Conservation (phyloP, 35 echinoderm and acorn worm species). For the Anneissia japonica region DNA sequence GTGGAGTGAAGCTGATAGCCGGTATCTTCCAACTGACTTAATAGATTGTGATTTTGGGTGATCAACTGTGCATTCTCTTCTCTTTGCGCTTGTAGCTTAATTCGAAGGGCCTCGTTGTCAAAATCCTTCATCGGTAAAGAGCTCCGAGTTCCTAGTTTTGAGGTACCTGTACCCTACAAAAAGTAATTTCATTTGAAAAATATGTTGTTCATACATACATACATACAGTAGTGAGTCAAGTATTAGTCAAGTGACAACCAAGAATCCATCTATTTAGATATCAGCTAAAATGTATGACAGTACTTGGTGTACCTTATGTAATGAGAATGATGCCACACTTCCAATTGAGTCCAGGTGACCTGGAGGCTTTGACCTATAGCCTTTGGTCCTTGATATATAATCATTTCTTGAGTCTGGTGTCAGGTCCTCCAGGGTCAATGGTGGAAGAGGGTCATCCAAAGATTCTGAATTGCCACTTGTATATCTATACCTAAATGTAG, state of each 20-base stretch:
- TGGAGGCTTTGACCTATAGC: not conserved
- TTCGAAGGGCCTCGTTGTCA: constrained; percentile 39
- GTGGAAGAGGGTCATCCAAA: constrained; percentile 30
- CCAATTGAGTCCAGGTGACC: not conserved
- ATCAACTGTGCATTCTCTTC: constrained; percentile 66
- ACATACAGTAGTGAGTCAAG: too few relatives aligned
- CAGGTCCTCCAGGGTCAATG: constrained; percentile 54
- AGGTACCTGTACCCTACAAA: not conserved
- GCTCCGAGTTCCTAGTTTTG: not conserved
- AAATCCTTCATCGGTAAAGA: not conserved
- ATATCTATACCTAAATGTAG: not conserved
- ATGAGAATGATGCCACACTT: not conserved
- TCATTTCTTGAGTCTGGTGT: constrained; percentile 26
- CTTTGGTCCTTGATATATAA: not conserved
- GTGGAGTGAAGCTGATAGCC: constrained; percentile 46
- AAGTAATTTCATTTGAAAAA: too few relatives aligned
- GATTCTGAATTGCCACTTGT: not conserved
- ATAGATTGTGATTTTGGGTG: constrained; percentile 59
- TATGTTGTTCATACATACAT: too few relatives aligned
- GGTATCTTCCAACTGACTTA: constrained; percentile 60
- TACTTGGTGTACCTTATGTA: not conserved
- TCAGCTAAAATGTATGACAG: too few relatives aligned
- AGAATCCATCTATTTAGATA: too few relatives aligned
- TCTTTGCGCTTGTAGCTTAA: constrained; percentile 66
- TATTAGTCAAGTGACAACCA: too few relatives aligned